A percentile compares a stretch with the other conserved stretches of the same genome.
phyloP scores from a whole-genome alignment of 2,797 vertebrate species.

The Gallinago stenura region DNA sequence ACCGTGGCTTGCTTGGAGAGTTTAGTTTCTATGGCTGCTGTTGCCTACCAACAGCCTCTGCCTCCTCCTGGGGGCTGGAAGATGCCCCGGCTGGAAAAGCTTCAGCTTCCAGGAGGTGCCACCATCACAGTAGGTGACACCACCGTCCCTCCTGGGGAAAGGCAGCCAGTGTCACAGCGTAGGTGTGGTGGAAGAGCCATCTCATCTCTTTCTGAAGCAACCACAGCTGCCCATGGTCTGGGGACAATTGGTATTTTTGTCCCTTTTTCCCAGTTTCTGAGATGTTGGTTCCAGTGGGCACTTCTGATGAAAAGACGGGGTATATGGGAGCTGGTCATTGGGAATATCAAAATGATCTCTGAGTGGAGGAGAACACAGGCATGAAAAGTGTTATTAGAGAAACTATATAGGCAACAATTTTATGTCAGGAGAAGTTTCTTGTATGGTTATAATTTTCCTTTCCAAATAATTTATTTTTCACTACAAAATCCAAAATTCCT shows the following conservation, averaged over 20 bases:
- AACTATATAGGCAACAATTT: not conserved
- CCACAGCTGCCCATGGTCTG: not conserved
- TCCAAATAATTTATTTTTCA: not conserved
- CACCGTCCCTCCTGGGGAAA: not conserved
- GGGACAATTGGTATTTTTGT: not conserved
- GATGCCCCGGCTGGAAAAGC: not conserved
- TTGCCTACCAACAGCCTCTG: not conserved
- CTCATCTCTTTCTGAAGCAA: not conserved
- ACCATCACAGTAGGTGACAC: not conserved
- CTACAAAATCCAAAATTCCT: not conserved
- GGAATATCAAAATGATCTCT: not conserved
- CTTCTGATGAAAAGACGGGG: not conserved
- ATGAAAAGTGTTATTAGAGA: not conserved
- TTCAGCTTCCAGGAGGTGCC: not conserved
- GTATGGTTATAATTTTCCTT: not conserved
- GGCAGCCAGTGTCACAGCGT: rapidly evolving
- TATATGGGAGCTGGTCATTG: not conserved
- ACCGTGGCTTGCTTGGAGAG: rapidly evolving
- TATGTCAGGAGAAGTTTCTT: not conserved
- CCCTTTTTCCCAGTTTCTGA: not conserved
- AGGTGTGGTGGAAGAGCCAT: not conserved
- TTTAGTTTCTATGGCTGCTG: not conserved
- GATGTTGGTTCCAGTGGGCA: not conserved
- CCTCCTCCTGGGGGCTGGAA: not conserved
- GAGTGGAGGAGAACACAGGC: not conserved